Evolutionary conservation across 1,140 invertebrate genomes (phyloP).

Genomic region (Contarinia nasturtii): DNA sequence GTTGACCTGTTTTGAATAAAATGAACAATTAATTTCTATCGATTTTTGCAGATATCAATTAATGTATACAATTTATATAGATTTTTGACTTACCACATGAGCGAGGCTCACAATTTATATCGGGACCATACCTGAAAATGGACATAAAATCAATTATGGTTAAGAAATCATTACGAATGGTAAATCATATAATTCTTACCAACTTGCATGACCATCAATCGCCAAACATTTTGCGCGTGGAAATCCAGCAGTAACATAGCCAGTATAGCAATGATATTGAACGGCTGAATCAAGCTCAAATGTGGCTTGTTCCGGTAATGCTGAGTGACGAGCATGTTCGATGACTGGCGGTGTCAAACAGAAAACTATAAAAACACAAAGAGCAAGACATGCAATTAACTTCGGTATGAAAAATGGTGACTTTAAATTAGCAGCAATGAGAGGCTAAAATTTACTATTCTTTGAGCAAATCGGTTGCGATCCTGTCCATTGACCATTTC

Average conservation of each 20-base stretch:
- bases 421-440: neutral
- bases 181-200: slow-evolving; percentile 23
- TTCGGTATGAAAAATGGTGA: neutral
- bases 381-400: neutral
- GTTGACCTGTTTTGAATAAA: slow-evolving; percentile 39
- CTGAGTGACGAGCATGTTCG: slow-evolving; percentile 74
- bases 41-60: too few species aligned
- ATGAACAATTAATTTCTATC: too few species aligned
- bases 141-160: slow-evolving; percentile 27
- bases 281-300: slow-evolving; percentile 69
- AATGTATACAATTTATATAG: too few species aligned
- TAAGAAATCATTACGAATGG: slow-evolving; percentile 4
- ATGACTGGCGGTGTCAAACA: slow-evolving; percentile 74
- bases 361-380: slow-evolving; percentile 39
- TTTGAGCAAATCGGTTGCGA: slow-evolving; percentile 71
- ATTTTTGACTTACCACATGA: slow-evolving; percentile 42
- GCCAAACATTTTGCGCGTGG: slow-evolving; percentile 76
- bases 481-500: slow-evolving; percentile 84
- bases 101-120: slow-evolving; percentile 69
- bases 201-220: slow-evolving; percentile 65
- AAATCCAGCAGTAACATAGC: slow-evolving; percentile 72
- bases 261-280: slow-evolving; percentile 78
- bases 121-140: slow-evolving; percentile 74
- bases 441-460: slow-evolving; percentile 39
- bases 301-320: slow-evolving; percentile 55